A percentile compares a stretch with the other conserved stretches of the same genome.
Evolutionary conservation across 2,113 vertebrate species (phyloP).

Genomic region (Girardinichthys multiradiatus): DNA sequence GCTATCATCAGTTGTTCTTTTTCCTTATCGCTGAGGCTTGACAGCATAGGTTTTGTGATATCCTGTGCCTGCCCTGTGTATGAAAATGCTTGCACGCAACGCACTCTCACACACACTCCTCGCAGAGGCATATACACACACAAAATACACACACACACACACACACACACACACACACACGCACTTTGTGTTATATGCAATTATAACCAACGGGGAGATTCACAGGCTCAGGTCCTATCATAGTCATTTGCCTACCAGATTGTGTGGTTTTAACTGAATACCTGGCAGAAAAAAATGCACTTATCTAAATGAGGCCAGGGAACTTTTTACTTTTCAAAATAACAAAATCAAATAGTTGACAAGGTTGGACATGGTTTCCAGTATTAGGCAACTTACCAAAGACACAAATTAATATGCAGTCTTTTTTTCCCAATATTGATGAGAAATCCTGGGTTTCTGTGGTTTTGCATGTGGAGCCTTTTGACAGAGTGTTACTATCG

Average conservation of each 20-base stretch:
- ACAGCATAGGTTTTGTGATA: conserved; percentile 59
- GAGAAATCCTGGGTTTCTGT: conserved; percentile 69
- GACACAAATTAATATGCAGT: conserved; percentile 14
- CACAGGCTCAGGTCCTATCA: conserved; percentile 49
- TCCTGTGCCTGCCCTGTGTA: conserved; percentile 68
- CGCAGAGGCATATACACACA: conserved; percentile 13
- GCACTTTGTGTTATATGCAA: conserved; percentile 29
- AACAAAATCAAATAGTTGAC: conserved; percentile 4
- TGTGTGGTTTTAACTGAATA: conserved; percentile 55
- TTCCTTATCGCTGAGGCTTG: conserved; percentile 64
- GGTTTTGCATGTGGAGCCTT: conserved; percentile 58
- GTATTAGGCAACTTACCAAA: conserved; percentile 32
- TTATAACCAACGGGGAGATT: conserved; percentile 62
- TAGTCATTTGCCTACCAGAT: conserved; percentile 71
- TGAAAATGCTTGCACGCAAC: conserved; percentile 45
- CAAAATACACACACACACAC: conserved; percentile 27
- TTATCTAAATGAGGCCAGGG: conserved; percentile 35
- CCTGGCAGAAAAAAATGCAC: conserved; percentile 27
- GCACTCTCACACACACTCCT: conserved; percentile 12
- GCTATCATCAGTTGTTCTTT: conserved; percentile 56
- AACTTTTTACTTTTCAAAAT: conserved; percentile 44
- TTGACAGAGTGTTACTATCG: conserved; percentile 72
- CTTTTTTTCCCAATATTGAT: conserved; percentile 58
- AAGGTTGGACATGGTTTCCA: conserved; percentile 15
- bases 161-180: conserved; percentile 34